These are phyloP conservation scores for Hycleus phaleratus DNA, from an alignment of 1,140 invertebrate species.

Conservation along the genomic window DNA sequence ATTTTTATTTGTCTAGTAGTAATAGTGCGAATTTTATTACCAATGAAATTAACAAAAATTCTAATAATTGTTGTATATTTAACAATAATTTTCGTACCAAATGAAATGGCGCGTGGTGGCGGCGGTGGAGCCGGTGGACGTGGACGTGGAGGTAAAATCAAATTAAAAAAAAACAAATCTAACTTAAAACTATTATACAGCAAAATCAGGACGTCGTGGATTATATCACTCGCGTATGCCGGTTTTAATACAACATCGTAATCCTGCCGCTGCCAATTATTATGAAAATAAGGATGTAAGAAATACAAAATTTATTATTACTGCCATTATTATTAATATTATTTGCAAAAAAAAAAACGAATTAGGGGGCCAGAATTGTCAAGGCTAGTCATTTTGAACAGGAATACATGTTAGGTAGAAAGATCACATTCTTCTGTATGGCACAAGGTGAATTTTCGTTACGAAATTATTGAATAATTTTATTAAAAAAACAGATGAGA, in stretches of 20 bases:
- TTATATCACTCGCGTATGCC: conserved; percentile 49
- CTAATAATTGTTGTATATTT: neutral
- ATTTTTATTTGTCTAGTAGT: too few relatives aligned
- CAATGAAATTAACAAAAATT: too few relatives aligned
- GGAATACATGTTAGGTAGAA: conserved; percentile 86
- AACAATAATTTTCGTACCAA: neutral
- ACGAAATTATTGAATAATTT: neutral
- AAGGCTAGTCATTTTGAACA: conserved; percentile 86
- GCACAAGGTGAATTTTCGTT: conserved; percentile 54
- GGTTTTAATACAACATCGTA: conserved; percentile 56
- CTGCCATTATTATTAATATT: neutral
- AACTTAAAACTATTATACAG: neutral
- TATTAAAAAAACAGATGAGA: neutral
- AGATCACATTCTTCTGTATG: conserved; percentile 85
- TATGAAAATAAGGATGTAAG: conserved; percentile 65
- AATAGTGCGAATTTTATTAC: too few relatives aligned
- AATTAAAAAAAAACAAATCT: conserved; percentile 3
- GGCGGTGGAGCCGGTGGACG: conserved; percentile 16
- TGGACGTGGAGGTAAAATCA: neutral
- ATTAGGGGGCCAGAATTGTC: conserved; percentile 81
- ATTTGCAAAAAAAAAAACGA: conserved; percentile 9
- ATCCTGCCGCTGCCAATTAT: conserved; percentile 57
- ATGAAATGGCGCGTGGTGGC: conserved; percentile 14
- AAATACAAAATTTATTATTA: neutral
- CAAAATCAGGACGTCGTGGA: conserved; percentile 40